phyloP scores from a whole-genome alignment of 2,888 invertebrate species.

The Cheilosia variabilis region DNA sequence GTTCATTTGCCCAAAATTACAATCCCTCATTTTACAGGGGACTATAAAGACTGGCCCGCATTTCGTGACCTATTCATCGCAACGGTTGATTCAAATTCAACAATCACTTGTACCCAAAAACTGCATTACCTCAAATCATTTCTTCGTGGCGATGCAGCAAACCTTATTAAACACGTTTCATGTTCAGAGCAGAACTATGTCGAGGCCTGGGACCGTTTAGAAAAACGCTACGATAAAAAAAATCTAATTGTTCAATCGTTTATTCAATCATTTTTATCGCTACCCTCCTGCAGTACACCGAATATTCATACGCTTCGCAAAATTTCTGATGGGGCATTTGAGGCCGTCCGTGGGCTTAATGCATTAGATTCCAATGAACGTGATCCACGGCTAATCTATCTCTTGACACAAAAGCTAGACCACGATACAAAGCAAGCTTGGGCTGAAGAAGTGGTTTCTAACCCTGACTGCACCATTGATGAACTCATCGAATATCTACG shows the following conservation, averaged over 20 bases:
- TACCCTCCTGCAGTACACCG: not conserved
- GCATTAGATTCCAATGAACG: not conserved
- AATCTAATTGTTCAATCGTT: not conserved
- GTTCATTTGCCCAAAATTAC: not conserved
- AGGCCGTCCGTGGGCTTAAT: not conserved
- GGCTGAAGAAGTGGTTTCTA: not conserved
- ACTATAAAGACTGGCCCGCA: not conserved
- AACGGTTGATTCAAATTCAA: not conserved
- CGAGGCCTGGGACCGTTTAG: slow-evolving; percentile 3
- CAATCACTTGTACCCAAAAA: not conserved
- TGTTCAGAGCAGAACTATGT: not conserved
- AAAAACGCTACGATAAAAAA: not conserved
- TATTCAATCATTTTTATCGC: no score
- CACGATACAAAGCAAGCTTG: not conserved
- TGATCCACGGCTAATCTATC: not conserved
- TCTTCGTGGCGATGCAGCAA: not conserved
- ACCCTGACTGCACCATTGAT: not conserved
- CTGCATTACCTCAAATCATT: not conserved
- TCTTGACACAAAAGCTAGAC: not conserved
- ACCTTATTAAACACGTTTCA: not conserved
- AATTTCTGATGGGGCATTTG: not conserved
- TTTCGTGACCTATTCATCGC: not conserved
- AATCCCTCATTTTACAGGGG: not conserved
- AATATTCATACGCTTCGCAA: not conserved
- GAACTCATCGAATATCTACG: not conserved